Base-by-base conservation (phyloP, 1,140 invertebrate species). In the Drosophila pachea region DNA sequence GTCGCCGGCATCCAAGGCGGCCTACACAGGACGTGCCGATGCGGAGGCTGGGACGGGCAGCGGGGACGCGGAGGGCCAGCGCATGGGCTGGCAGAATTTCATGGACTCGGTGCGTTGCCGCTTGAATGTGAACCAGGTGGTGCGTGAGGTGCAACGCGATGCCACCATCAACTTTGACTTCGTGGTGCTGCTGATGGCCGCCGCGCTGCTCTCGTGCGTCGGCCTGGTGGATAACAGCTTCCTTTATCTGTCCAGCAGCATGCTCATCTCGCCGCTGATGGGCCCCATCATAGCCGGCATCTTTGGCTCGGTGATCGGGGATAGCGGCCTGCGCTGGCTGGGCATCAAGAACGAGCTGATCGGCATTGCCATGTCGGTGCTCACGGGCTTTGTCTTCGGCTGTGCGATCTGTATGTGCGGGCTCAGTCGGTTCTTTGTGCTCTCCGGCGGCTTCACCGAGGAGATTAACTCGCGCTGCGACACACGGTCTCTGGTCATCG, bases 251-350 rank as follows among this genome's bases (percentile, higher is more conserved):
- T 93, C 95, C 2, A 94, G 94, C 55, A 94, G 93, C 76, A 95
- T 95, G 94, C 90, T 95, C 5, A 93, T 95, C 33, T 95, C 94
- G 0, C 94, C 94, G 1, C 89, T 95, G 6, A 95, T 95, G 94
- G 93, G 94, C 33, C 94, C 94, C 2, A 94, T 95, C 35, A 92
- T 94, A 75, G 94, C 94, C 6, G 92, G 91, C 9, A 94, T 93
- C 0, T 94, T 95, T 74, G 94, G 94, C 2, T 91, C 91, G 6
- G 92, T 94, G 2, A 93, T 95, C 48, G 88, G 91, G 5, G 94
- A 95, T 75, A 88, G 82, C 8, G 86, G 90, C 2, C 89, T 95
- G 4, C 90, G 92, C 40, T 91, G 89, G 67, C 90, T 92, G 65
- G 93, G 93, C 1, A 75, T 94, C 0, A 82, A 88, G 60, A 93